Evolutionary conservation across 2,888 invertebrate genomes (phyloP).

Genomic region (Mylabris sibirica): DNA sequence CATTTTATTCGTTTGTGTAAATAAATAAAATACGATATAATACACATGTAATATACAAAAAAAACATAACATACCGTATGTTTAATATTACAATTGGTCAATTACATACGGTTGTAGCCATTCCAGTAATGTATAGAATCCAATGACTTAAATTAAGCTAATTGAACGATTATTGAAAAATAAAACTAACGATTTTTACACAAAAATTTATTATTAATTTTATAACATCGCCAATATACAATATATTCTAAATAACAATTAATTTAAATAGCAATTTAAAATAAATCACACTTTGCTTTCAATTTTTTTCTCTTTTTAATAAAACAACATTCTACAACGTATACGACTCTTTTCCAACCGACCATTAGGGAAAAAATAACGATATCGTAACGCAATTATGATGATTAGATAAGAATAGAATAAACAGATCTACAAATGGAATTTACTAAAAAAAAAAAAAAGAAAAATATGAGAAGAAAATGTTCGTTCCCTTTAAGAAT

Average conservation of each 20-base stretch:
- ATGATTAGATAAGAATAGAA: slow-evolving; percentile 18
- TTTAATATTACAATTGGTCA: too few species aligned
- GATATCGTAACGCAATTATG: slow-evolving; percentile 13
- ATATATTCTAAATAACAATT: slow-evolving; percentile 5
- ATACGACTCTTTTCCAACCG: too few species aligned
- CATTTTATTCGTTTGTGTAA: too few species aligned
- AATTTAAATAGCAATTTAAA: slow-evolving; percentile 25
- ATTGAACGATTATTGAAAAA: too few species aligned
- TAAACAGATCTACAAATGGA: slow-evolving; percentile 27
- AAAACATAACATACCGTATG: too few species aligned
- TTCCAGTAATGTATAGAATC: too few species aligned
- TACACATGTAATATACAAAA: too few species aligned
- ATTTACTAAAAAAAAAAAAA: neutral
- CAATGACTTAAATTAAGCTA: too few species aligned
- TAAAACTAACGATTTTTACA: neutral
- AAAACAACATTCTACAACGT: slow-evolving; percentile 28
- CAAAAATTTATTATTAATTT: neutral
- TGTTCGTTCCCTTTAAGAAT: neutral
- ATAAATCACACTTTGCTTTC: slow-evolving; percentile 29
- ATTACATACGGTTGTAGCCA: too few species aligned
- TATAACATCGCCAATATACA: slow-evolving; percentile 4
- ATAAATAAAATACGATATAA: too few species aligned
- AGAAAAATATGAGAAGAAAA: neutral
- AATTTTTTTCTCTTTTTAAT: slow-evolving; percentile 22
- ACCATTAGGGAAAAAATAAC: neutral